phyloP scores from a whole-genome alignment of 2,113 vertebrate species.

The Melanotaenia duboulayi region DNA sequence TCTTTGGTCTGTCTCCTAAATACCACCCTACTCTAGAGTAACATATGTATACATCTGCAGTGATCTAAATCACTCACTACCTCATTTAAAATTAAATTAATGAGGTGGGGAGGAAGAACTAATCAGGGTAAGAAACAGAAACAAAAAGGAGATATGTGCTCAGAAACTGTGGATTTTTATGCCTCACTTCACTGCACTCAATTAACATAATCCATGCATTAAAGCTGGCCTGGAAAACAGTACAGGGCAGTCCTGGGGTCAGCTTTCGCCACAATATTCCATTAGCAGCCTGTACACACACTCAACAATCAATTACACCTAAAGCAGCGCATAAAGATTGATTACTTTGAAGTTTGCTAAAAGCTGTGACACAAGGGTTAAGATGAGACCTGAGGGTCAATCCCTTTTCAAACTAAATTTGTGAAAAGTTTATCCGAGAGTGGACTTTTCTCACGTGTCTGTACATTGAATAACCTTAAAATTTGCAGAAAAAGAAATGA shows the following conservation, averaged over 20 bases:
- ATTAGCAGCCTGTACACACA: conserved; percentile 65
- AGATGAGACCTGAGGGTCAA: conserved; percentile 48
- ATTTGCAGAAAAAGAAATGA: neutral
- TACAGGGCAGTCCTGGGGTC: conserved; percentile 67
- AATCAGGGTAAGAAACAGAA: conserved; percentile 20
- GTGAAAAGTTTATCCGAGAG: conserved; percentile 17
- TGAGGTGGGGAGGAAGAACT: conserved; percentile 29
- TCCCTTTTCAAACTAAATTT: conserved; percentile 46
- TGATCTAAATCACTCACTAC: conserved; percentile 50
- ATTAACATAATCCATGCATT: conserved; percentile 76
- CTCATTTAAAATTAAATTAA: conserved; percentile 59
- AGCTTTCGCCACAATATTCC: conserved; percentile 57
- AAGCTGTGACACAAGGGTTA: conserved; percentile 48
- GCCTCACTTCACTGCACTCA: conserved; percentile 56
- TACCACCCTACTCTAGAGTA: conserved; percentile 32
- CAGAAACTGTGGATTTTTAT: conserved; percentile 45
- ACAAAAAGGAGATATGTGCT: conserved; percentile 7
- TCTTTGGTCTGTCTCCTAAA: conserved; percentile 49
- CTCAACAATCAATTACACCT: conserved; percentile 73
- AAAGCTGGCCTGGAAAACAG: conserved; percentile 68
- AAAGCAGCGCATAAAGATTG: conserved; percentile 59
- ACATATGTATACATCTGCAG: no score
- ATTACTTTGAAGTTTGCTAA: conserved; percentile 55
- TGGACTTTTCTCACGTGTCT: neutral
- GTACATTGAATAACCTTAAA: neutral